Evolutionary conservation across 2,113 vertebrate genomes (phyloP), one percentile per base, ranked within the genome.

Genomic region (Sakesphorus luctuosus): DNA sequence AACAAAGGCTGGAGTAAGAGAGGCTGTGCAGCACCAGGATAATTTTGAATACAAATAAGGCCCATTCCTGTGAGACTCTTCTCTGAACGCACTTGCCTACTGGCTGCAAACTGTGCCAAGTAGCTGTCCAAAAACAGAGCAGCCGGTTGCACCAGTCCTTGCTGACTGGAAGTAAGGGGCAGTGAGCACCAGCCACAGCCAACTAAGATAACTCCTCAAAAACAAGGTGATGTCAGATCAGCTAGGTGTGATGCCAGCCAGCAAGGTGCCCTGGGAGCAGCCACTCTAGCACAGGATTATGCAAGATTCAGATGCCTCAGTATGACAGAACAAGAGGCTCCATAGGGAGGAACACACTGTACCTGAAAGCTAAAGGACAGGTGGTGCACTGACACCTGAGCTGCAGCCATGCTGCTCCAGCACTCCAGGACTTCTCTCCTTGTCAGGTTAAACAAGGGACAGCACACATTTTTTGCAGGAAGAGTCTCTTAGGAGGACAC

Each of bases 201-300:
- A 80, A n/a, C 72, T 33, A 13, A 77, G 55, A 11, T 31, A 93
- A 77, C 72, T 90, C 72, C 83, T 47, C 47, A 38, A 81, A 88
- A 94, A 94, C 50, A 74, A 93, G 68, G 80, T 86, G 92, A 96
- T 84, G 86, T 72, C 91, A 95, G 75, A 55, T 2, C 3, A 86
- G 59, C 67, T 2, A 2, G 77, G 82, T 13, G 20, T 3, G 18
- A 66, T 89, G 95, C 82, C 83, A 90, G 68, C 46, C 61, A 92
- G 62, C 83, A 93, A 94, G 75, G 66, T 96, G 86, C 43, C 85
- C 90, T 55, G 68, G 0, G 0, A 90, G 59, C 71, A 85, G 67
- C 63, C 13, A 6, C 31, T 43, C 85, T 7, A 83, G 67, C 44
- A 35, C 14, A 38, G 52, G 56, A 49, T 84, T 94, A 93, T 29